Evolutionary conservation across 2,888 invertebrate species (phyloP).

Genomic region (Charanyca ferruginea): DNA sequence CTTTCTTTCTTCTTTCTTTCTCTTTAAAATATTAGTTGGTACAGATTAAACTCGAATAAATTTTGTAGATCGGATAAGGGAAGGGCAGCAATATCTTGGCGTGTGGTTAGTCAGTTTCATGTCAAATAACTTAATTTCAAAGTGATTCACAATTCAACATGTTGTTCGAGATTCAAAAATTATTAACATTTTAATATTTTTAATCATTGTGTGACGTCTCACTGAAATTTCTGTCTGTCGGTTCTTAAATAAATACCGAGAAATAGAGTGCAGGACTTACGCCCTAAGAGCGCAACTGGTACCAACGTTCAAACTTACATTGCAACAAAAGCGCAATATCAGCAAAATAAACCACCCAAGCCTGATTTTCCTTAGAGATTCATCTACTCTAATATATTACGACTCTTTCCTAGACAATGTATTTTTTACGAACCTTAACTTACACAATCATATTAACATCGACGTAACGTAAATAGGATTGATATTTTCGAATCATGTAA

Average conservation of each 20-base stretch:
- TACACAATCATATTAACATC: slow-evolving; percentile 27
- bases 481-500: slow-evolving; percentile 39
- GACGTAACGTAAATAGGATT: slow-evolving; percentile 19
- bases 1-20: no score
- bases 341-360: neutral
- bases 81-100: no score
- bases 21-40: no score
- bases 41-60: no score
- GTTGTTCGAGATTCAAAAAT: no score
- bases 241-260: no score
- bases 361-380: neutral
- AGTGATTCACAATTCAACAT: no score
- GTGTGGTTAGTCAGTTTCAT: no score
- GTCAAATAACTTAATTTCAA: no score
- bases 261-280: neutral
- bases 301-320: neutral
- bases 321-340: neutral
- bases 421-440: slow-evolving; percentile 28
- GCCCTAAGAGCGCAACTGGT: neutral
- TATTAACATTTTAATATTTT: no score
- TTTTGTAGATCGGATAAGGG: no score
- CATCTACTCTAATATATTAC: slow-evolving; percentile 18
- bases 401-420: slow-evolving; percentile 18
- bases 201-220: neutral
- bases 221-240: no score